phyloP scores from a whole-genome alignment of 2,113 vertebrate genomes.

The Pavo muticus region DNA sequence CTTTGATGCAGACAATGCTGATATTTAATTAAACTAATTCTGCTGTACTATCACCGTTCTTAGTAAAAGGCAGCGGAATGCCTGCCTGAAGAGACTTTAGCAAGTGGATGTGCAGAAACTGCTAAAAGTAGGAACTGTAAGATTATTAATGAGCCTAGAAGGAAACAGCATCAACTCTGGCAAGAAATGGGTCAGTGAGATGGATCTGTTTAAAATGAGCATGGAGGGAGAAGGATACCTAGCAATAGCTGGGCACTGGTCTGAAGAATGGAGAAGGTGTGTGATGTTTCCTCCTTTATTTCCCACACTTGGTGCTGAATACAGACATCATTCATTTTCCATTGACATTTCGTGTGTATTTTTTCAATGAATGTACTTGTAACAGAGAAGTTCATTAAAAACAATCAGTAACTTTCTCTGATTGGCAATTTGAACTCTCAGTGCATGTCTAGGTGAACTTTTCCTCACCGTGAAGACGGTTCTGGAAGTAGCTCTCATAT shows the following conservation, averaged over 20 bases:
- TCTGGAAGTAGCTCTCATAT: not conserved
- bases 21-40: not conserved
- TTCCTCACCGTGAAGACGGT: not conserved
- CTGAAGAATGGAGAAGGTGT: not conserved
- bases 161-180: not conserved
- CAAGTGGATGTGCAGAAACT: not conserved
- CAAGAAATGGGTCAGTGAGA: not conserved
- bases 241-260: not conserved
- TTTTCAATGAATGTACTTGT: not conserved
- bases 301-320: not conserved
- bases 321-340: not conserved
- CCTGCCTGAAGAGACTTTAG: not conserved
- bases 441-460: not conserved
- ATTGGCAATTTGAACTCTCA: not conserved
- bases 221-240: not conserved
- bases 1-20: not conserved
- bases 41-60: not conserved
- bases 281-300: not conserved
- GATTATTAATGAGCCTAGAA: not conserved
- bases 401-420: not conserved
- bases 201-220: not conserved
- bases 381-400: not conserved
- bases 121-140: not conserved
- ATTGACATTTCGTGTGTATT: not conserved
- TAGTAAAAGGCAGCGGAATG: not conserved